These are phyloP conservation scores for Gerris lacustris DNA, from an alignment of 2,888 invertebrate species.

Conservation along the genomic window DNA sequence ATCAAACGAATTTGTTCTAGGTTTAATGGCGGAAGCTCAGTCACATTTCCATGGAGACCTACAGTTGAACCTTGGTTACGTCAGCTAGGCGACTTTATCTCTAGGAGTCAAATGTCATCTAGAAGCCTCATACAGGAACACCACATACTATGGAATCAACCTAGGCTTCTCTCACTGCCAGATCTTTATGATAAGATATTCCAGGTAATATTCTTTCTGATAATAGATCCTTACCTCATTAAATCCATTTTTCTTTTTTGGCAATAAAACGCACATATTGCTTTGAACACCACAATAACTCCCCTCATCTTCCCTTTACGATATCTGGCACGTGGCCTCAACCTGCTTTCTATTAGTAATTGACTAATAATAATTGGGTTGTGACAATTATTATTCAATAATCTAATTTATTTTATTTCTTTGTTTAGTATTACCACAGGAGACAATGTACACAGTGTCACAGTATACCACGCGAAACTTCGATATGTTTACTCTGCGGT, in stretches of 20 bases:
- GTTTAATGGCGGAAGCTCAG: too few species aligned
- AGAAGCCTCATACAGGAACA: constrained; percentile 58
- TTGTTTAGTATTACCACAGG: constrained; percentile 71
- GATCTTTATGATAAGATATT: constrained; percentile 84
- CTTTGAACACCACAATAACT: too few species aligned
- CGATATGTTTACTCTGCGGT: constrained; percentile 85
- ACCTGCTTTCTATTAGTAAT: too few species aligned
- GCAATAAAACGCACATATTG: too few species aligned
- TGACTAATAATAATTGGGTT: too few species aligned
- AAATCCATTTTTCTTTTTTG: too few species aligned
- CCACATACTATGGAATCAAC: constrained; percentile 67
- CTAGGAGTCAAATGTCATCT: constrained; percentile 46
- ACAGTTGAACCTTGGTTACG: constrained; percentile 30
- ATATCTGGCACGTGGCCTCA: too few species aligned
- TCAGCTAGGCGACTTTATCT: constrained; percentile 33
- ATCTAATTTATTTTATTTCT: constrained; percentile 18
- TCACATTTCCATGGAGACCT: too few species aligned
- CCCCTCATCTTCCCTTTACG: too few species aligned
- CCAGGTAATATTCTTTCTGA: constrained; percentile 43
- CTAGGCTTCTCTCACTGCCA: constrained; percentile 72
- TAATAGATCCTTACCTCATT: too few species aligned
- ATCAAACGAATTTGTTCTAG: not conserved
- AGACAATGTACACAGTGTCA: constrained; percentile 78
- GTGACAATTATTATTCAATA: too few species aligned
- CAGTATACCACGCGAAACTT: constrained; percentile 79